A percentile compares a stretch with the other conserved stretches of the same genome.
phyloP scores from a whole-genome alignment of 2,888 invertebrate genomes.

The Nemoura dubitans region DNA sequence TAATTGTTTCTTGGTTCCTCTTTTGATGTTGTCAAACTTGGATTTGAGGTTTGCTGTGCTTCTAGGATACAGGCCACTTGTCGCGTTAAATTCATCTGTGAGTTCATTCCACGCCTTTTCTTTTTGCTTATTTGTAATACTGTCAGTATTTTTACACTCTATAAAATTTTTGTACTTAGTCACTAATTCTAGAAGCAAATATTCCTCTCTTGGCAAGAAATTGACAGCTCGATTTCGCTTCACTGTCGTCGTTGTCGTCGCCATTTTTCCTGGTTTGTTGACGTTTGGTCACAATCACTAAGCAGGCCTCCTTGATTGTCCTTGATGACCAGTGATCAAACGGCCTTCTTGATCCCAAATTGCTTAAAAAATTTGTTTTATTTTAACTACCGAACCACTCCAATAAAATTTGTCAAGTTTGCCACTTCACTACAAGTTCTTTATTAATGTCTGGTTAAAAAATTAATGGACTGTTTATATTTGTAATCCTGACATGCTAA shows the following conservation, averaged over 20 bases:
- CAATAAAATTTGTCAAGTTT: no score
- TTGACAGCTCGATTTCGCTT: background rate
- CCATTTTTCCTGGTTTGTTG: conserved; percentile 5
- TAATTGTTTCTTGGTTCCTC: background rate
- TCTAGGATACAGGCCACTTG: background rate
- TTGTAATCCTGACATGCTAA: no score
- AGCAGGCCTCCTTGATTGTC: no score
- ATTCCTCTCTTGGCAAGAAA: background rate
- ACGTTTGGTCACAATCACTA: background rate
- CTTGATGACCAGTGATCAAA: no score
- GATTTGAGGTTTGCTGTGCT: background rate
- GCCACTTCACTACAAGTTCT: no score
- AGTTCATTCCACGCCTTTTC: background rate
- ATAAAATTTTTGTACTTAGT: background rate
- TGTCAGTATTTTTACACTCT: background rate
- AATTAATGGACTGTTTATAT: no score
- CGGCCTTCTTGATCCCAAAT: no score
- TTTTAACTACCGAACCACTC: no score
- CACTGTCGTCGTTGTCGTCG: background rate
- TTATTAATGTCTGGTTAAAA: no score
- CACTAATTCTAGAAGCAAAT: background rate
- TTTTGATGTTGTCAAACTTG: conserved; percentile 1
- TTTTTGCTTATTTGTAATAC: background rate
- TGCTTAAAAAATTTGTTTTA: no score
- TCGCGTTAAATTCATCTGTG: background rate